phyloP scores from a whole-genome alignment of 2,113 vertebrate genomes.

The Anguilla rostrata region DNA sequence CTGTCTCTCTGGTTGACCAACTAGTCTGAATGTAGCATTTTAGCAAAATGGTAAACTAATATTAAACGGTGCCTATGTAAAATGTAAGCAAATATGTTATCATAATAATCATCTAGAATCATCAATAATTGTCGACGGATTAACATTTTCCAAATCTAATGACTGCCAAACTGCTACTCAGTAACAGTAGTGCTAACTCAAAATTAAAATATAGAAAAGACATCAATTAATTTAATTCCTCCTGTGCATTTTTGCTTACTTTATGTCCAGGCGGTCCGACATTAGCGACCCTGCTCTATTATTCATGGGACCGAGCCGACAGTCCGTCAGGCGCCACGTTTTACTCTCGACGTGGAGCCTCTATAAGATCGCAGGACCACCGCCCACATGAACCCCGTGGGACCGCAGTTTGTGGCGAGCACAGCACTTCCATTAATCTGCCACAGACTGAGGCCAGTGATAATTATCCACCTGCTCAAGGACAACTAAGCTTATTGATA shows the following conservation, averaged over 20 bases:
- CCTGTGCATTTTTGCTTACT: neutral
- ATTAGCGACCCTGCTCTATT: slow-evolving; percentile 3
- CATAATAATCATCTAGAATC: no score
- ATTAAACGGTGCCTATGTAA: no score
- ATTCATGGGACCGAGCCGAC: slow-evolving; percentile 15
- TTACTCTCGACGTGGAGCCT: neutral
- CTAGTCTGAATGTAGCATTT: no score
- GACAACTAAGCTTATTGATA: slow-evolving; percentile 13
- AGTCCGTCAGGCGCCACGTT: neutral
- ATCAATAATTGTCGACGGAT: no score
- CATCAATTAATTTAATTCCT: neutral
- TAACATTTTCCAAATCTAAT: no score
- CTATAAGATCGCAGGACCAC: neutral
- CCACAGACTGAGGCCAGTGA: slow-evolving; percentile 25
- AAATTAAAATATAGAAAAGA: neutral
- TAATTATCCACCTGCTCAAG: slow-evolving; percentile 24
- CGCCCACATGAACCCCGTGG: neutral
- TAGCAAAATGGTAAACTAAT: no score
- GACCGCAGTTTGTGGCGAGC: slow-evolving; percentile 14
- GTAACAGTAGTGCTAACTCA: neutral
- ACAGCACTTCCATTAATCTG: slow-evolving; percentile 24
- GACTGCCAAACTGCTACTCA: no score
- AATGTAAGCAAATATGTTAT: no score
- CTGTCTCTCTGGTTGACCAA: no score
- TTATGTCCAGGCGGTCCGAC: neutral